Conservation (phyloP, 2,888 invertebrate species). For the Parnassius apollo region DNA sequence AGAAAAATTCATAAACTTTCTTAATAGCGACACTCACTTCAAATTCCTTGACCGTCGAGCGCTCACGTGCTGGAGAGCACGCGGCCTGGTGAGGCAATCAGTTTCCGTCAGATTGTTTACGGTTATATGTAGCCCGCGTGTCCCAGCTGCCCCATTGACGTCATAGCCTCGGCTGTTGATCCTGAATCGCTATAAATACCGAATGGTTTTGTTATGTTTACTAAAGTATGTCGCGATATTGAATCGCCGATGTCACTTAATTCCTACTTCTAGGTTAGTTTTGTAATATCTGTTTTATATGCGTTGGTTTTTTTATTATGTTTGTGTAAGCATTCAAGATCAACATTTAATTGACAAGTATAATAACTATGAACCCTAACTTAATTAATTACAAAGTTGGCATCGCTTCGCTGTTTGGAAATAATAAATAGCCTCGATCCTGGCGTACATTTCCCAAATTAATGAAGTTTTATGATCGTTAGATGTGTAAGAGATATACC, state of each 20-base stretch:
- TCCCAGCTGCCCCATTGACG: constrained; percentile 9
- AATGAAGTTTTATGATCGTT: not conserved
- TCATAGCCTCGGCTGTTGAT: constrained; percentile 14
- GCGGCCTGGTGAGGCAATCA: constrained; percentile 10
- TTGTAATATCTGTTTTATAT: too few species aligned
- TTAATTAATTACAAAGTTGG: constrained; percentile 1
- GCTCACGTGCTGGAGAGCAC: not conserved
- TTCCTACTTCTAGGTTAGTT: not conserved
- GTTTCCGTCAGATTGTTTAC: constrained; percentile 1
- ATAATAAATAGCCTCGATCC: constrained; percentile 1
- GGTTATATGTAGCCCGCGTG: not conserved
- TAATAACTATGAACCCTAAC: not conserved
- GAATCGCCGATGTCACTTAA: not conserved
- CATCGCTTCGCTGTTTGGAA: not conserved
- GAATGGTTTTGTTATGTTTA: not conserved
- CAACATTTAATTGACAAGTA: too few species aligned
- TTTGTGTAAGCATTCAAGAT: too few species aligned
- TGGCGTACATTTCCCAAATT: not conserved
- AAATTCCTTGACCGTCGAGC: not conserved
- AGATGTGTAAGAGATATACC: not conserved
- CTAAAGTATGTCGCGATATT: not conserved
- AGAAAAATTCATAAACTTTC: too few species aligned
- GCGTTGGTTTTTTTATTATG: too few species aligned
- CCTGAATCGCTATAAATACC: constrained; percentile 12
- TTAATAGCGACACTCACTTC: too few species aligned